Evolutionary conservation across 2,797 vertebrate genomes (phyloP).

Genomic region (Scolopax rusticola): DNA sequence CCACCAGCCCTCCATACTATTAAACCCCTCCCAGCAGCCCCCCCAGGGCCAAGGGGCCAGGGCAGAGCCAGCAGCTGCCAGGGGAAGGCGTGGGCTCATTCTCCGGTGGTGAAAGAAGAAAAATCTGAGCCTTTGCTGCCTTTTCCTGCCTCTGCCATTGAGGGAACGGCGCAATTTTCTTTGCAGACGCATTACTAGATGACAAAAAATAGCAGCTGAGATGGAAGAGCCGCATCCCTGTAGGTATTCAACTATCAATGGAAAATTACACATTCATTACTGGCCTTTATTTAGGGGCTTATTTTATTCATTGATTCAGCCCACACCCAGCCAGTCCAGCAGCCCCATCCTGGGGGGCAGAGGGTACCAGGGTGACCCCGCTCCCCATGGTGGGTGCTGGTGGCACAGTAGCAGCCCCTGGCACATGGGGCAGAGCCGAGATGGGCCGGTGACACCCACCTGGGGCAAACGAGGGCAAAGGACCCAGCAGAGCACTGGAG

Average conservation of each 20-base stretch:
- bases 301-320: neutral
- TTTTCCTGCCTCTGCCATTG: slow-evolving; percentile 7
- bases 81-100: neutral
- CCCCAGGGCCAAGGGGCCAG: accelerated
- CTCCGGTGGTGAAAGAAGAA: neutral
- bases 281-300: slow-evolving; percentile 8
- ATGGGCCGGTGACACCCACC: neutral
- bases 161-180: slow-evolving; percentile 31
- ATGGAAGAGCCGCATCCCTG: neutral
- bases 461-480: accelerated
- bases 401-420: neutral
- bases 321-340: neutral
- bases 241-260: neutral
- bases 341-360: neutral
- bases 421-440: accelerated
- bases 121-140: neutral
- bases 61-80: neutral
- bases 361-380: neutral
- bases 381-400: accelerated
- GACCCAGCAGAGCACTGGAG: neutral
- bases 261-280: slow-evolving; percentile 39
- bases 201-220: slow-evolving; percentile 45
- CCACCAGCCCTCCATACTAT: too few species aligned
- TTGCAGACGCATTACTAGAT: neutral
- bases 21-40: neutral